Evolutionary conservation across 2,888 invertebrate genomes (phyloP).

Genomic region (Alitta virens): DNA sequence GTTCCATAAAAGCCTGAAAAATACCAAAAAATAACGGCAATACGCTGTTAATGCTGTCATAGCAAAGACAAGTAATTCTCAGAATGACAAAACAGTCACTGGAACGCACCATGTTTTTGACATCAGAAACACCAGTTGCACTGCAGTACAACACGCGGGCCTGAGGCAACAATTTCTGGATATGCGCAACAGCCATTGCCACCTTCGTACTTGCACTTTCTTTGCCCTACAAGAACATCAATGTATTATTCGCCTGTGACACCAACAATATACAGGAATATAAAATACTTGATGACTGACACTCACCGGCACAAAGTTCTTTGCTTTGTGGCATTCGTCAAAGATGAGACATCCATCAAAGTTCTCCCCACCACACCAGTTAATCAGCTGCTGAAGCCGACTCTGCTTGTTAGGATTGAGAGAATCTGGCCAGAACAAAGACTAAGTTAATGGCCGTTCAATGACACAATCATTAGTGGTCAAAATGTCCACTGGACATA

Average conservation of each 20-base stretch:
- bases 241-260: background rate
- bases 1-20: slow-evolving; percentile 52
- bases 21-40: background rate
- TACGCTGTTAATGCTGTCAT: too few relatives aligned
- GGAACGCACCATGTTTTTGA: slow-evolving; percentile 50
- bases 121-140: slow-evolving; percentile 54
- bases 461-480: too few relatives aligned
- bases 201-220: slow-evolving; percentile 53
- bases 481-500: too few relatives aligned
- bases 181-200: slow-evolving; percentile 45
- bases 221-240: slow-evolving; percentile 39
- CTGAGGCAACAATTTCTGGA: slow-evolving; percentile 50
- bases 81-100: background rate
- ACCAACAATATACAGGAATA: background rate
- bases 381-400: slow-evolving; percentile 49
- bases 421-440: slow-evolving; percentile 14
- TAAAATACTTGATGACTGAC: background rate
- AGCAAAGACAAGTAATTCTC: too few relatives aligned
- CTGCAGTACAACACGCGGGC: slow-evolving; percentile 55
- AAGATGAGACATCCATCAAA: slow-evolving; percentile 54
- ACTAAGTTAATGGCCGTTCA: too few relatives aligned
- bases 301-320: slow-evolving; percentile 54
- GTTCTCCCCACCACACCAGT: slow-evolving; percentile 52
- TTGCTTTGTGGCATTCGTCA: slow-evolving; percentile 56
- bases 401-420: slow-evolving; percentile 27